Evolutionary conservation across 2,888 invertebrate genomes (phyloP).

Genomic region (Epistrophe grossulariae): DNA sequence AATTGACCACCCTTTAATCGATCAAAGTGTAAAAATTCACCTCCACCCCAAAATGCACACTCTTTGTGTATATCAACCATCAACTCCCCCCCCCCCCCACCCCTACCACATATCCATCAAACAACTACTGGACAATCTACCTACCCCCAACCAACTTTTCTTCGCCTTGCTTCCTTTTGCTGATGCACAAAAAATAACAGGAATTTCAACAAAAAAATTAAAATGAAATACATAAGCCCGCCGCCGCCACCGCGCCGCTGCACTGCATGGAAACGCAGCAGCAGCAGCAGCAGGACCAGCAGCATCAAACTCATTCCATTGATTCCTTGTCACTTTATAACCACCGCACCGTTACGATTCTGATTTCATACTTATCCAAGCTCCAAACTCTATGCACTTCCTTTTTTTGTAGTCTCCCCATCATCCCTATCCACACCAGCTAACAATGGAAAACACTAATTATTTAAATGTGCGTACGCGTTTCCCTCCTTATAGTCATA

Average conservation of each 20-base stretch:
- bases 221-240: constrained; percentile 67
- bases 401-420: not conserved
- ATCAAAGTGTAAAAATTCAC: constrained; percentile 71
- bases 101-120: constrained; percentile 25
- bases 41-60: constrained; percentile 32
- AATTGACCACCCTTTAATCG: constrained; percentile 65
- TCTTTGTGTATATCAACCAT: not conserved
- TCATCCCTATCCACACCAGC: constrained; percentile 19
- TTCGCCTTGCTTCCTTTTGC: constrained; percentile 6
- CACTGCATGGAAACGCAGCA: constrained; percentile 20
- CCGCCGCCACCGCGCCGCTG: not conserved
- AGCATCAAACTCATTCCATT: constrained; percentile 36
- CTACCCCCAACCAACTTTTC: not conserved
- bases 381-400: constrained; percentile 15
- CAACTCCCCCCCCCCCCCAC: too few relatives aligned
- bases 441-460: constrained; percentile 74
- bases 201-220: constrained; percentile 61
- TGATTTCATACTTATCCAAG: constrained; percentile 32
- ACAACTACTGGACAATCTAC: constrained; percentile 23
- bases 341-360: constrained; percentile 29
- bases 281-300: not conserved
- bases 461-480: constrained; percentile 75
- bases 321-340: constrained; percentile 29
- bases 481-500: constrained; percentile 27
- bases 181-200: constrained; percentile 7